Percentiles rank a stretch among this genome's conserved stretches.
phyloP scores from a whole-genome alignment of 2,113 vertebrate species.

The Microcebus lehilahytsara region DNA sequence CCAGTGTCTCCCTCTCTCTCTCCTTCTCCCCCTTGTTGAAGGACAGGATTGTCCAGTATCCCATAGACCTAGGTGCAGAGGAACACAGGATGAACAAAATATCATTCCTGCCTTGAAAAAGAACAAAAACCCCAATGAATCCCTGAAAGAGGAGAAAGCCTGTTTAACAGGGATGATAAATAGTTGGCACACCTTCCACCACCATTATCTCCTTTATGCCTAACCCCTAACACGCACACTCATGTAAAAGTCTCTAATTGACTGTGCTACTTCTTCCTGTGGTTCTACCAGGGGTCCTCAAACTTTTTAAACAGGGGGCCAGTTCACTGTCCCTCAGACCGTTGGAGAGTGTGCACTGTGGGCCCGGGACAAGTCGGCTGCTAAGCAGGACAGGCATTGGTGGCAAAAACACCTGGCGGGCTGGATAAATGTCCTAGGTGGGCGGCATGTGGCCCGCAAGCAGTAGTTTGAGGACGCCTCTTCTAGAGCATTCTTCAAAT shows the following conservation, averaged over 20 bases:
- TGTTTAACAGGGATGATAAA: neutral
- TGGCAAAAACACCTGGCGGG: no score
- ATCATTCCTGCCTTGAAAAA: neutral
- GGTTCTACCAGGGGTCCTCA: neutral
- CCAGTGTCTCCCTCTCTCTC: no score
- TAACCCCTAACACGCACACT: neutral
- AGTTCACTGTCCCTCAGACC: no score
- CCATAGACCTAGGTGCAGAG: neutral
- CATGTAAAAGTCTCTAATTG: neutral
- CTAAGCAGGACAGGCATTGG: no score
- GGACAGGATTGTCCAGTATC: neutral
- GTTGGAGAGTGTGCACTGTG: no score
- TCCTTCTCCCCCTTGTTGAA: neutral
- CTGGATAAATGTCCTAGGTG: no score
- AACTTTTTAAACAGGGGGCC: no score
- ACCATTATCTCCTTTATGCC: neutral
- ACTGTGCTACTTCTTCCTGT: neutral
- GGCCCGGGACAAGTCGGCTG: no score
- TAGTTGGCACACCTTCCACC: neutral
- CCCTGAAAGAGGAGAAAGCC: neutral
- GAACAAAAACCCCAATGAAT: neutral
- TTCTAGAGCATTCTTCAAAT: neutral
- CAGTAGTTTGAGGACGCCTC: no score
- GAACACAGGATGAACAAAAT: neutral
- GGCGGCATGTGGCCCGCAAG: no score